phyloP scores from a whole-genome alignment of 2,888 invertebrate species.

The Euzophera pinguis region DNA sequence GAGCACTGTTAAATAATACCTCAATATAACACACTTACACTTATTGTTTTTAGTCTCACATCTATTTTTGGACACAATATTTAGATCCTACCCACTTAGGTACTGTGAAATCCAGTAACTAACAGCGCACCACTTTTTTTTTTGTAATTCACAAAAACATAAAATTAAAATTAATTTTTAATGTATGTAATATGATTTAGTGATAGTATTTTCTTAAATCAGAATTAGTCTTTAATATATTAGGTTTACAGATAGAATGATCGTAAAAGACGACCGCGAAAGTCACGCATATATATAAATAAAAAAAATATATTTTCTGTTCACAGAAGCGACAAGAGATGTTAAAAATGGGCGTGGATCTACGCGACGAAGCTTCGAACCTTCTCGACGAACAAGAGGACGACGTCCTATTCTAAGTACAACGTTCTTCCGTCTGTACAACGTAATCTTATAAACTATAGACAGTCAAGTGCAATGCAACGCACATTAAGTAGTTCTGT shows the following conservation, averaged over 20 bases:
- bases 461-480: slow-evolving; percentile 39
- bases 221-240: too few relatives aligned
- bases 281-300: too few relatives aligned
- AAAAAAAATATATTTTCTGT: background rate
- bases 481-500: slow-evolving; percentile 2
- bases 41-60: background rate
- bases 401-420: slow-evolving; percentile 90
- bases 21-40: slow-evolving; percentile 1
- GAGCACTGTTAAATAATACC: background rate
- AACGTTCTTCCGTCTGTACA: slow-evolving; percentile 10
- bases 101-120: too few relatives aligned
- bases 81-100: too few relatives aligned
- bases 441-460: slow-evolving; percentile 41
- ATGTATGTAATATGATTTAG: too few relatives aligned
- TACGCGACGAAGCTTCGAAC: slow-evolving; percentile 79
- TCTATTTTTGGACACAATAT: background rate
- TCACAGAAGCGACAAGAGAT: slow-evolving; percentile 52
- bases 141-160: too few relatives aligned
- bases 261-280: too few relatives aligned
- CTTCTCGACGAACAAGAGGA: slow-evolving; percentile 94
- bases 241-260: too few relatives aligned
- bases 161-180: too few relatives aligned
- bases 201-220: too few relatives aligned
- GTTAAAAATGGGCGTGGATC: slow-evolving; percentile 41
- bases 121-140: too few relatives aligned